phyloP scores from a whole-genome alignment of 2,888 invertebrate genomes.

The Nemotelus pantherinus region DNA sequence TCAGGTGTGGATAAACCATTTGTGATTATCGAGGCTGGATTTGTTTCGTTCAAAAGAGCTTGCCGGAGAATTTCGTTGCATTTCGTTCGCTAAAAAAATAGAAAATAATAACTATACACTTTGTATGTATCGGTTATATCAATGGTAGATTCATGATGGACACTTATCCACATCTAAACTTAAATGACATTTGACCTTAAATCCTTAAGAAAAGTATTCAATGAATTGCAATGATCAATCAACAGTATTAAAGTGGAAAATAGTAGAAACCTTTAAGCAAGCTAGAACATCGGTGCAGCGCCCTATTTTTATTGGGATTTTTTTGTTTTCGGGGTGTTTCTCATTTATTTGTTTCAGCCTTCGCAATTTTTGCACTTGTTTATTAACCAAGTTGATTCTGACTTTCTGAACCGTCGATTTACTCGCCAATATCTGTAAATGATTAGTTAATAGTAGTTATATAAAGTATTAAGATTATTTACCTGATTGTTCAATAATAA shows the following conservation, averaged over 20 bases:
- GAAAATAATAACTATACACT: constrained; percentile 4
- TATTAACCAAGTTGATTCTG: constrained; percentile 58
- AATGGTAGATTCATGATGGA: too few species aligned
- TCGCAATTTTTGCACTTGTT: constrained; percentile 61
- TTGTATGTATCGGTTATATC: background rate
- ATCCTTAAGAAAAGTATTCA: background rate
- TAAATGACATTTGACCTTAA: too few species aligned
- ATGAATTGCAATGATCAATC: too few species aligned
- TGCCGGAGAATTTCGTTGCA: constrained; percentile 56
- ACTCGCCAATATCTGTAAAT: constrained; percentile 58
- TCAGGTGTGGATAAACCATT: constrained; percentile 58
- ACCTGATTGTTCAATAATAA: constrained; percentile 62
- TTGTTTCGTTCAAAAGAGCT: constrained; percentile 56
- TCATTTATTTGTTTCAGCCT: constrained; percentile 56
- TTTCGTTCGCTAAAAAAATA: constrained; percentile 55
- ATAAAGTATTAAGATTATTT: constrained; percentile 46
- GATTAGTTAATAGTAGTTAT: background rate
- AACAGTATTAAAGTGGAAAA: background rate
- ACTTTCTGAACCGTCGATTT: constrained; percentile 59
- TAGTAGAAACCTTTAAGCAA: constrained; percentile 55
- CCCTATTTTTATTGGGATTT: constrained; percentile 55
- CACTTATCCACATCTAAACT: too few species aligned
- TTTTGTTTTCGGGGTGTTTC: constrained; percentile 57
- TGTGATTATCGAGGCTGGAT: constrained; percentile 56
- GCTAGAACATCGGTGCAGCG: constrained; percentile 56